These are phyloP conservation scores for Drosophila elegans DNA, from an alignment of 1,140 invertebrate species.

Conservation along the genomic window DNA sequence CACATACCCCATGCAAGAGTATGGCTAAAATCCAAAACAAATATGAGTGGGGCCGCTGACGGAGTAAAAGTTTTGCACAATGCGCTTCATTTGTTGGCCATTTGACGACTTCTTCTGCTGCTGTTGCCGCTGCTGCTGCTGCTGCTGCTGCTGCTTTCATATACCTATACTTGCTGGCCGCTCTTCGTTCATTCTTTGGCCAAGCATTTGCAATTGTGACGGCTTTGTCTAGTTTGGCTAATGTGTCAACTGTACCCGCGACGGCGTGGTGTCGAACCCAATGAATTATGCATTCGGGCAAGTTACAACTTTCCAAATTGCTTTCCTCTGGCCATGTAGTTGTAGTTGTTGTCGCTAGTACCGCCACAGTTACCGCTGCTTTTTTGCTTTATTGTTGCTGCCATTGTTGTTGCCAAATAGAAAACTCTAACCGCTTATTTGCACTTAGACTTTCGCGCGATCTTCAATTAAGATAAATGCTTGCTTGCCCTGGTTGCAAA, in stretches of 20 bases:
- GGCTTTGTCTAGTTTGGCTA: conserved; percentile 46
- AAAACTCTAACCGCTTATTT: conserved; percentile 67
- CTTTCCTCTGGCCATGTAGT: conserved; percentile 52
- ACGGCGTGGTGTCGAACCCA: conserved; percentile 48
- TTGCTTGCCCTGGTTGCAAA: conserved; percentile 44
- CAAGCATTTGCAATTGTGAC: conserved; percentile 65
- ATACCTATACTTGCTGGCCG: conserved; percentile 14
- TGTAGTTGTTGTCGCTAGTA: conserved; percentile 37
- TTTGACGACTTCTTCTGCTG: conserved; percentile 66
- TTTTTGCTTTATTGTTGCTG: not conserved
- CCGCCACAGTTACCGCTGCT: conserved; percentile 27
- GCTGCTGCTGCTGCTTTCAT: conserved; percentile 20
- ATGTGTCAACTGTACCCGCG: conserved; percentile 71
- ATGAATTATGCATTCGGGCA: conserved; percentile 80
- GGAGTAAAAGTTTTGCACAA: conserved; percentile 80
- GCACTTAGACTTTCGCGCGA: conserved; percentile 62
- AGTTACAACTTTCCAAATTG: conserved; percentile 78
- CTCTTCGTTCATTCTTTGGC: conserved; percentile 58
- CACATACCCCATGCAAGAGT: not conserved
- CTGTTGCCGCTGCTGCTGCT: conserved; percentile 31
- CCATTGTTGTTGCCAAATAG: conserved; percentile 60
- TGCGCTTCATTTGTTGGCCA: conserved; percentile 76
- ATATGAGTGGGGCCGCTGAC: conserved; percentile 35
- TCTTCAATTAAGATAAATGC: conserved; percentile 64
- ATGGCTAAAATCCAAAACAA: conserved; percentile 53